These are phyloP conservation scores for Drosophila simulans DNA, from an alignment of 1,140 invertebrate genomes.

Conservation along the genomic window DNA sequence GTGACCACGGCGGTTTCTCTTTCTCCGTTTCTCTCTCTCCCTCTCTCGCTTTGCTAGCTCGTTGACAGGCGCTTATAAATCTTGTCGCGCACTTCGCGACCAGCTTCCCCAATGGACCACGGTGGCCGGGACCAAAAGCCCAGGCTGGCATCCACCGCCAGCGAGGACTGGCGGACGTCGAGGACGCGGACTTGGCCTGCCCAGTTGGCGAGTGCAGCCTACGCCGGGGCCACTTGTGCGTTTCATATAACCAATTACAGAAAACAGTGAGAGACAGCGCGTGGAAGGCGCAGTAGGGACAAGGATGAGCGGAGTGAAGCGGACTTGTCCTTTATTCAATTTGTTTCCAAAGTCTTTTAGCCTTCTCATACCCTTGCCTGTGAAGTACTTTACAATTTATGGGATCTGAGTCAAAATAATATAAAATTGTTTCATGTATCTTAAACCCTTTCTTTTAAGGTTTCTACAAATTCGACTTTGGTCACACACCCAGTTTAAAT, in stretches of 20 bases:
- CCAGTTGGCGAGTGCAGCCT: constrained; percentile 32
- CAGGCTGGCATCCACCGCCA: constrained; percentile 10
- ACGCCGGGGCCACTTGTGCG: constrained; percentile 64
- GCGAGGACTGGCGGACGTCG: constrained; percentile 10
- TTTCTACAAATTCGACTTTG: neutral
- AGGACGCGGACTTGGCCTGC: constrained; percentile 2
- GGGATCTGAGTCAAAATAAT: neutral
- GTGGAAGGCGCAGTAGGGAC: constrained; percentile 31
- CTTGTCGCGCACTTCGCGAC: constrained; percentile 74
- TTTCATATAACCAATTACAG: constrained; percentile 78
- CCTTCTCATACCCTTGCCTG: constrained; percentile 26
- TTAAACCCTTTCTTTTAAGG: neutral
- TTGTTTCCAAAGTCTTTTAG: constrained; percentile 50
- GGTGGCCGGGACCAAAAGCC: constrained; percentile 15
- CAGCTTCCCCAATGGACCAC: constrained; percentile 28
- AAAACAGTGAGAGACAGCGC: constrained; percentile 50
- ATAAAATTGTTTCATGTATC: neutral
- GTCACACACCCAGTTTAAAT: neutral
- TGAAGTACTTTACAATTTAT: neutral
- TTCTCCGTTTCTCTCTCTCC: constrained; percentile 27
- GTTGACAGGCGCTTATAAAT: constrained; percentile 83
- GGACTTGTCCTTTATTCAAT: constrained; percentile 69
- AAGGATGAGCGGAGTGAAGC: constrained; percentile 20
- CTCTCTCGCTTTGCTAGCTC: constrained; percentile 35
- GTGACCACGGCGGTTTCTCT: constrained; percentile 63